Base-by-base conservation (phyloP, 92 coral and sea anemone species). In the Porites evermanni region DNA sequence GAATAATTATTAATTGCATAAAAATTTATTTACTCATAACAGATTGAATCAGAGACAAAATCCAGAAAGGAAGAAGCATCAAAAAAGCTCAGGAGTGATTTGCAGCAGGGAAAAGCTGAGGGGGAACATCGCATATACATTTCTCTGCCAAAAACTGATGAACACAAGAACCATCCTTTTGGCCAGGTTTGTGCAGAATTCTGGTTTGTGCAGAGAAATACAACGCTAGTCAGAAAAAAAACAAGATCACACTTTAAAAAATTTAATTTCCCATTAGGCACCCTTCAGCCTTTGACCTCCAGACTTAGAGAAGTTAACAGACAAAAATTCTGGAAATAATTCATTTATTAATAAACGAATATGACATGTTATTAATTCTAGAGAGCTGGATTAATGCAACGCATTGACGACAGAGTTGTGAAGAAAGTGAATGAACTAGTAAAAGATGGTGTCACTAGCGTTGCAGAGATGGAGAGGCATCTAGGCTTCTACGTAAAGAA, bases 391-490 rank as follows among this genome's bases (percentile, higher is more conserved):
- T 67, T 85, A 8, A 50, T 66, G 58, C 93, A 92, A 23, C 74
- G 70, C 23, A 61, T 89, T 20, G 93, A 89, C 67, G 64, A 67
- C 7, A 83, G 83, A 53, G 3, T 92, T 2, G 86, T 85, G 11
- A 10, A 52, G 53, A 92, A 89, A 82, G 85, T 92, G 12, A 32
- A 72, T 21, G 88, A 92, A 68, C 72, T 89, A 12, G 93, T 92
- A 7, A 53, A 53, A 17, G 78, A 78, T 21, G 95, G 95, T 14
- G 88, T 89, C 58, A 92, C 53, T 2, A 73, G 88, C 77, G 92
- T 89, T 38, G 72, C 87, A 38, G 95, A 92, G 60, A 92, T 92
- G 93, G 72, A 80, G 38, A 75, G 91, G 17, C 93, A 92, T 75
- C 53, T 89, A 10, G 19, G 16, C 16, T 5, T 29, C 26, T 83